A percentile compares a stretch with the other conserved stretches of the same genome.
Conservation (phyloP, 1,140 invertebrate species). For the Zophobas atratus region DNA sequence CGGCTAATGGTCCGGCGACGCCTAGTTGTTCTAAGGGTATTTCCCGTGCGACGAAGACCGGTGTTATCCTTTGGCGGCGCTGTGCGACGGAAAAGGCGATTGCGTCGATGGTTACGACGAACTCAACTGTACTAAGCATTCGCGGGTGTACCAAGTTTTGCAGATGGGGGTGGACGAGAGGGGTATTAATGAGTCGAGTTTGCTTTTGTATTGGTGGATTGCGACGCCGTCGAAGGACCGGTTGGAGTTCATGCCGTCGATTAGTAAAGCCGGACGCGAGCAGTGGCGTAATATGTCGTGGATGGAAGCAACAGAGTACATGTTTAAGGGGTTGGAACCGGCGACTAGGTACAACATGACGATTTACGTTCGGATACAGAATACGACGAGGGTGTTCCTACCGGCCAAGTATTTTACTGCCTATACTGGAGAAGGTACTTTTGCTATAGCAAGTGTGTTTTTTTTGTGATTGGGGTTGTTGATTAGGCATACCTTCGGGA, state of each 20-base stretch:
- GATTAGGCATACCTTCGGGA: conserved; percentile 71
- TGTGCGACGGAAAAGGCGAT: conserved; percentile 79
- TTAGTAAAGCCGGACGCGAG: conserved; percentile 64
- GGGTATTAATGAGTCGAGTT: conserved; percentile 69
- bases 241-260: conserved; percentile 77
- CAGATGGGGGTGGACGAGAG: conserved; percentile 72
- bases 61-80: conserved; percentile 73
- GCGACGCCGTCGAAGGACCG: conserved; percentile 64
- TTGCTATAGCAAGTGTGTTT: too few species aligned
- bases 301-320: conserved; percentile 71
- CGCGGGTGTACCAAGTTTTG: conserved; percentile 69
- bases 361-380: conserved; percentile 78
- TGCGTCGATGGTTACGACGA: conserved; percentile 85
- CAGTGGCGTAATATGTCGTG: conserved; percentile 75
- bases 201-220: conserved; percentile 75
- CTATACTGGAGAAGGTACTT: conserved; percentile 76
- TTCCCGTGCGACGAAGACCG: conserved; percentile 76
- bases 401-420: conserved; percentile 75
- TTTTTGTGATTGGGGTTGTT: background rate
- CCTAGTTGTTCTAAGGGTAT: conserved; percentile 71
- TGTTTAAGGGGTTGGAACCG: conserved; percentile 77
- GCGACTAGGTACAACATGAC: conserved; percentile 85
- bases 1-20: conserved; percentile 64
- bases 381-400: conserved; percentile 69
- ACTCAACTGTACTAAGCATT: conserved; percentile 72